A percentile compares a stretch with the other conserved stretches of the same genome.
phyloP scores from a whole-genome alignment of 2,888 invertebrate species.

The Dioctria linearis region DNA sequence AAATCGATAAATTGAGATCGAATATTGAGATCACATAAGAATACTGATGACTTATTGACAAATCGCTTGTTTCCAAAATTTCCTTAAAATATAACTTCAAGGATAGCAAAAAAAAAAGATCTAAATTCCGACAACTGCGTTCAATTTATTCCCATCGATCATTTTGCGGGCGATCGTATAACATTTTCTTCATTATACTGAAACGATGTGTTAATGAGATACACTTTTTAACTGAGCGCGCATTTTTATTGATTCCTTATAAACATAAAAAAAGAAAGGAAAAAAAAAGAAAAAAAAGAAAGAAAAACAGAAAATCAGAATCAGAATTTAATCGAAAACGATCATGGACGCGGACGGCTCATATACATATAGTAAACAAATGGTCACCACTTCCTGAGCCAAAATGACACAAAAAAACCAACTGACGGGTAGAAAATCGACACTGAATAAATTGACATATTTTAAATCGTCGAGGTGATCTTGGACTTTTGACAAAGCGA shows the following conservation, averaged over 20 bases:
- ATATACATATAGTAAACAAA: slow-evolving; percentile 35
- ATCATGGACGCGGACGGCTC: slow-evolving; percentile 20
- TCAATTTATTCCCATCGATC: slow-evolving; percentile 31
- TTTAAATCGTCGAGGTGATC: slow-evolving; percentile 62
- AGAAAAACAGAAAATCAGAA: background rate
- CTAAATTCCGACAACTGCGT: background rate
- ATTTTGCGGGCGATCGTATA: slow-evolving; percentile 12
- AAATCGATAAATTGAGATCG: slow-evolving; percentile 20
- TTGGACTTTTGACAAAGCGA: slow-evolving; percentile 29
- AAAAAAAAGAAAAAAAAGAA: background rate
- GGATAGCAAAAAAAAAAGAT: background rate
- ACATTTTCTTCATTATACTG: slow-evolving; percentile 20
- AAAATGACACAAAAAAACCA: slow-evolving; percentile 62
- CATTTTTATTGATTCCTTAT: slow-evolving; percentile 10
- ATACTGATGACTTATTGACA: slow-evolving; percentile 30
- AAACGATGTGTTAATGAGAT: slow-evolving; percentile 29
- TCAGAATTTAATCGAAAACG: background rate
- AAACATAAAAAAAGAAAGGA: background rate
- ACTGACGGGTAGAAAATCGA: slow-evolving; percentile 67
- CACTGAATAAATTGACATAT: slow-evolving; percentile 70
- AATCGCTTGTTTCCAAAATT: slow-evolving; percentile 21
- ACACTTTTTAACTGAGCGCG: background rate
- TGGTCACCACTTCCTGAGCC: slow-evolving; percentile 33
- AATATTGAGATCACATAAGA: background rate
- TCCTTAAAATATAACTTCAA: slow-evolving; percentile 30